Base-by-base conservation (phyloP, 1,140 invertebrate species). In the Halesus radiatus region DNA sequence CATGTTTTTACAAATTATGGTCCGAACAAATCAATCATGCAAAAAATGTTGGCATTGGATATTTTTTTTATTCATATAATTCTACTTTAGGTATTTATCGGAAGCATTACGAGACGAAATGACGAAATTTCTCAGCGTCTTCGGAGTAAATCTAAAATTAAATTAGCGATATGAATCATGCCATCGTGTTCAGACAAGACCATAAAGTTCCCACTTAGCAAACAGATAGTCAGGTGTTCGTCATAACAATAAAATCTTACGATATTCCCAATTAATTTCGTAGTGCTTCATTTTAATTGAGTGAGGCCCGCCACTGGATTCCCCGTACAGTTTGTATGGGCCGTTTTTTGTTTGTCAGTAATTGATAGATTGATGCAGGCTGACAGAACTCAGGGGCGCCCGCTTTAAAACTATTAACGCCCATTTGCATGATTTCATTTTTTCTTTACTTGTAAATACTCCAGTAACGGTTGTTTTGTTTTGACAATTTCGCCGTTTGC, bases 331-430 rank as follows among this genome's bases (percentile, higher is more conserved):
- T 72, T 52, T 45, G 68, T 50, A 50, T 20, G 20, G 68, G 68
- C 62, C 8, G 45, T 72, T 72, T 72, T 72, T 72, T 72, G 37
- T 52, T 52, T 45, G 18, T 20, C n/a, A 50, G 68, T 72, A 72
- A 72, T 72, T 72, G 68, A 72, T 72, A 72, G 68, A 72, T 72
- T 52, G 68, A 72, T 72, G 37, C 45, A 22, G 45, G 29, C 68
- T 72, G 68, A 45, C 68, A 72, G 32, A 50, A 50, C 45, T 52
- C 68, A 72, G 37, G 68, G 68, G 68, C 68, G 68, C 68, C 68
- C 45, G 68, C n/a, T 72, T 72, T 22, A 23, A 45, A 52, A 37
- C 22, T 26, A 26, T 66, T 66, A 26, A 66, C 62, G 26, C 62
- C 62, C 62, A 29, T 66, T 26, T 72, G 32, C 18, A 20, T 45